These are phyloP conservation scores for Ormyrus thymus DNA, from an alignment of 2,888 invertebrate genomes.

Conservation along the genomic window DNA sequence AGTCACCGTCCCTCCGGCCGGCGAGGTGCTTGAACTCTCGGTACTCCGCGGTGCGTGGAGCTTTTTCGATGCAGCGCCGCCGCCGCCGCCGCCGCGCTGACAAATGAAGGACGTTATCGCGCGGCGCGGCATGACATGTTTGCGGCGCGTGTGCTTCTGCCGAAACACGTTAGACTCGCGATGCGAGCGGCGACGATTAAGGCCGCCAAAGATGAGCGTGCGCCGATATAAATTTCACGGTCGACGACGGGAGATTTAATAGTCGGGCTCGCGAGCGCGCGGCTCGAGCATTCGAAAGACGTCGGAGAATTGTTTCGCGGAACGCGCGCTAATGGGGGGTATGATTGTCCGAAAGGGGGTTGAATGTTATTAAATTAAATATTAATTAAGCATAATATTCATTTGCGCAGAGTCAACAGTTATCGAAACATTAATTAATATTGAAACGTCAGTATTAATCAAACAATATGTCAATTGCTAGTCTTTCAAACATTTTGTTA, in stretches of 20 bases:
- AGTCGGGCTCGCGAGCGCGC: not conserved
- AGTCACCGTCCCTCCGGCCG: slow-evolving; percentile 10
- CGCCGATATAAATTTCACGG: slow-evolving; percentile 42
- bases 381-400: too few species aligned
- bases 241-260: slow-evolving; percentile 24
- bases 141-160: slow-evolving; percentile 1
- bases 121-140: slow-evolving; percentile 1
- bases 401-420: too few species aligned
- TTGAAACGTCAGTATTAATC: too few species aligned
- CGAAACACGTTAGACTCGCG: slow-evolving; percentile 29
- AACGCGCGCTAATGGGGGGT: too few species aligned
- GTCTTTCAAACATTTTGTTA: too few species aligned
- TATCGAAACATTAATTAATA: too few species aligned
- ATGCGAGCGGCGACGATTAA: slow-evolving; percentile 11
- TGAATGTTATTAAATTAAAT: too few species aligned
- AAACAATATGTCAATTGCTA: too few species aligned
- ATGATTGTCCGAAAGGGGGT: too few species aligned
- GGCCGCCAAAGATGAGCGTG: slow-evolving; percentile 23
- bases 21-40: slow-evolving; percentile 34
- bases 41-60: not conserved
- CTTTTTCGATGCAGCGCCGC: slow-evolving; percentile 20
- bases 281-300: too few species aligned
- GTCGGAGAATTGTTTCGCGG: too few species aligned
- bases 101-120: slow-evolving; percentile 47
- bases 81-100: slow-evolving; percentile 6